Base-by-base conservation (phyloP, 2,797 vertebrate genomes). In the Odontamblyopus rebecca region DNA sequence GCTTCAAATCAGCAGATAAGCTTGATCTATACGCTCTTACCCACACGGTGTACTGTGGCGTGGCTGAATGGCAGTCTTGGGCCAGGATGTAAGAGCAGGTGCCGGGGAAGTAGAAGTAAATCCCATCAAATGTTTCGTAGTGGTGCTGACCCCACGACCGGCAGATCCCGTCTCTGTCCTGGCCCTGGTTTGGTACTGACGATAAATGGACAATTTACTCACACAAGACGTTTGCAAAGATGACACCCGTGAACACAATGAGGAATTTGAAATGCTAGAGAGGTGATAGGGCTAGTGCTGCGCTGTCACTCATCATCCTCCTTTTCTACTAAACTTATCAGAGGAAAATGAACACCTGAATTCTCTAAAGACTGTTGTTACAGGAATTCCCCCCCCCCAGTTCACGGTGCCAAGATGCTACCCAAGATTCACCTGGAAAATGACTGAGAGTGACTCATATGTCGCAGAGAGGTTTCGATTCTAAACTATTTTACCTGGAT, bases 51-150 rank as follows among this genome's bases (percentile, higher is more conserved):
- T 98, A 99, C 81, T 88, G 95, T 26, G 97, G 98, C 73, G 96
- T 94, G 64, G 90, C 73, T 73, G 93, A 91, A 86, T 92, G 93
- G 82, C 98, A 99, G 74, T 99, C 97, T 92, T 97, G 98, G 87
- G 96, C 95, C 92, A 99, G 93, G 86, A 99, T 93, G 69, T 99
- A 99, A 56, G 97, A 98, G 88, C 98, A 99, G 71, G 94, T 96
- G 88, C 98, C 98, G 69, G 97, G 97, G 86, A 97, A 97, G 88
- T 96, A 98, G 91, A 96, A 98, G 89, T 98, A 99, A 88, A 98
- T 95, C 51, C 98, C 98, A 91, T 99, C 98, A 90, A 99, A 99
- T 12, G 97, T 98, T 94, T 99, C 98, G 89, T 95, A 99, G 88
- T 98, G 91, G 91, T 98, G 94, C 65, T 99, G 98, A 83, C 98